These are phyloP conservation scores for Semnornis frantzii DNA, from an alignment of 2,113 vertebrate genomes.

Conservation along the genomic window DNA sequence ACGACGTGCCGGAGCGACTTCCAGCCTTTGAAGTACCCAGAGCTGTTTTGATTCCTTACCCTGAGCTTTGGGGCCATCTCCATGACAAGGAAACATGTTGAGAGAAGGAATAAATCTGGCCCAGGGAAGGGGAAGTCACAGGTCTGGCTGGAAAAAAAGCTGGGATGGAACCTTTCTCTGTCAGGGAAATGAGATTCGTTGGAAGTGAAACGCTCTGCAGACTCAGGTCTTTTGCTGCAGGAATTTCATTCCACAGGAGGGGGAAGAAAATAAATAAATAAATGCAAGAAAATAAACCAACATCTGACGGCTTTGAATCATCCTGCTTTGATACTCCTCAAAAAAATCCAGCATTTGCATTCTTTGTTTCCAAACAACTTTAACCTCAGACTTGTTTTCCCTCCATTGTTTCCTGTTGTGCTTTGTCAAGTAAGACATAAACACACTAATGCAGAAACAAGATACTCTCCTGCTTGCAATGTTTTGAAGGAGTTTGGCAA, in stretches of 20 bases:
- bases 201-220: not conserved
- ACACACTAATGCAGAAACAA: not conserved
- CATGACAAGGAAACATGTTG: not conserved
- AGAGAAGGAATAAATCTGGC: conserved; percentile 30
- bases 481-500: not conserved
- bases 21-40: conserved; percentile 19
- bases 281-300: not conserved
- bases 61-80: not conserved
- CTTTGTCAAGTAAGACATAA: conserved; percentile 13
- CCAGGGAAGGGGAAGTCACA: not conserved
- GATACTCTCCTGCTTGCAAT: not conserved
- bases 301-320: not conserved
- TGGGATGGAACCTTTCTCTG: not conserved
- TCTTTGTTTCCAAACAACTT: conserved; percentile 19
- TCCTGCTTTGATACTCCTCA: conserved; percentile 23
- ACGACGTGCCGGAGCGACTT: not conserved
- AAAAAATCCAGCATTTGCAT: not conserved
- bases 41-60: conserved; percentile 55
- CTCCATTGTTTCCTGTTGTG: not conserved
- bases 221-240: conserved; percentile 2
- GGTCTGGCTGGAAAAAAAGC: conserved; percentile 25
- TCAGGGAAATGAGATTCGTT: conserved; percentile 11
- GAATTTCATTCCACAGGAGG: conserved; percentile 9
- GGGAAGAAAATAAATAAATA: not conserved
- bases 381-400: conserved; percentile 9